Conservation (phyloP, 2,113 vertebrate species). For the Columba livia region DNA sequence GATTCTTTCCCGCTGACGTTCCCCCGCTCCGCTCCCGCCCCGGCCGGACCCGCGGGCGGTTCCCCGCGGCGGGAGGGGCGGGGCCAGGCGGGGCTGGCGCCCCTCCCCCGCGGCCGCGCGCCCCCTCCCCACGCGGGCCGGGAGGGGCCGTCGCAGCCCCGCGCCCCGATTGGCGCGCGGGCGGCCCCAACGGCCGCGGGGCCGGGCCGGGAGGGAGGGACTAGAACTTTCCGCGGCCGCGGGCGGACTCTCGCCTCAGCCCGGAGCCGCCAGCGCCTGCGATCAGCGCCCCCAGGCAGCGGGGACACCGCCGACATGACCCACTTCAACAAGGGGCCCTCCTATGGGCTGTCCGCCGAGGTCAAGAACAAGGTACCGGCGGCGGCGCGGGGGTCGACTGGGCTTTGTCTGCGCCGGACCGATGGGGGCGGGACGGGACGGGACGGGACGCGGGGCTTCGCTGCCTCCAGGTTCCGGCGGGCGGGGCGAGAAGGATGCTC, state of each 20-base stretch:
- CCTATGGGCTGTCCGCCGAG: constrained; percentile 92
- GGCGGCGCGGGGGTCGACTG: neutral
- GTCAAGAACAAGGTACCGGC: constrained; percentile 89
- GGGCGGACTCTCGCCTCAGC: neutral
- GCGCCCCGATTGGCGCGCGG: neutral
- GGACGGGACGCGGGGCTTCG: neutral
- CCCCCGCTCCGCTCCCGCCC: neutral
- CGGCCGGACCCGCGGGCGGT: too few relatives aligned
- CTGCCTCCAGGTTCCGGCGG: neutral
- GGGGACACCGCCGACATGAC: constrained; percentile 76
- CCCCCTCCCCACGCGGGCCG: too few relatives aligned
- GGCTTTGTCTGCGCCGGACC: neutral
- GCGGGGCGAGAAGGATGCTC: neutral
- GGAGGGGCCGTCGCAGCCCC: neutral
- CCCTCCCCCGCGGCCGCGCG: too few relatives aligned
- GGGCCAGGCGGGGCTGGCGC: too few relatives aligned
- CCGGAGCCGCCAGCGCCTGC: neutral
- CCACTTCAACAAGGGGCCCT: constrained; percentile 92
- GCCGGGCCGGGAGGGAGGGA: neutral
- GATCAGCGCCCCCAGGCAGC: neutral
- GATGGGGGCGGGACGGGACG: neutral
- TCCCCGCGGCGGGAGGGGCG: neutral
- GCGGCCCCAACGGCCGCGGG: neutral
- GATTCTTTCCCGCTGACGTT: constrained; percentile 47
- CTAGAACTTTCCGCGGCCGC: constrained; percentile 48